A percentile compares a stretch with the other conserved stretches of the same genome.
phyloP scores from a whole-genome alignment of 2,797 vertebrate genomes.

The Urosaurus nigricauda region DNA sequence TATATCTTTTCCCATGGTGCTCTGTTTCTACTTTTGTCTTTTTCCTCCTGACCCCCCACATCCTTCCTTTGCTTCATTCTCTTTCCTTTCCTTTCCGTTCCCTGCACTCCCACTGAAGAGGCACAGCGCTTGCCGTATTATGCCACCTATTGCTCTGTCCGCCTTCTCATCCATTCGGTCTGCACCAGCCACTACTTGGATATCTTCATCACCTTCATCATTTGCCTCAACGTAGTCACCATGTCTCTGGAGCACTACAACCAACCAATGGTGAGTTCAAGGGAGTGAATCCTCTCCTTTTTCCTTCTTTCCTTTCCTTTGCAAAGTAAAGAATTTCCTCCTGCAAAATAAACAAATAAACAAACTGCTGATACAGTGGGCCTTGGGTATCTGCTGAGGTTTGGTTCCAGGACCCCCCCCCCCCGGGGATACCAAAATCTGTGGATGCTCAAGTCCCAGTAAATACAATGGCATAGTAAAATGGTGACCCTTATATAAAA shows the following conservation, averaged over 20 bases:
- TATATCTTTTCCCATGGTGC: not conserved
- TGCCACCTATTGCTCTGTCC: constrained; percentile 89
- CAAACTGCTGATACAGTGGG: not conserved
- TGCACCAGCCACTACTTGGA: constrained; percentile 99
- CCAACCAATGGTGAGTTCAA: constrained; percentile 87
- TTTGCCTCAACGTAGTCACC: constrained; percentile 98
- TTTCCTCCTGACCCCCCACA: not conserved
- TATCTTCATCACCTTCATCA: constrained; percentile 99
- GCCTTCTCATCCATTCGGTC: constrained; percentile 95
- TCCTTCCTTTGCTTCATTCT: not conserved
- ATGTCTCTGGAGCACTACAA: constrained; percentile 99
- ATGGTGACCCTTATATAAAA: no score
- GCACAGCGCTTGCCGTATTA: constrained; percentile 97
- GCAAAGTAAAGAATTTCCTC: not conserved
- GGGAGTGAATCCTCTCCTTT: constrained; percentile 20
- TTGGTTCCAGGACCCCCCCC: no score
- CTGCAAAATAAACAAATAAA: not conserved
- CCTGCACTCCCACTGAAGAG: constrained; percentile 79
- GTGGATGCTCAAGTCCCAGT: no score
- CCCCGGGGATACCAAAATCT: no score
- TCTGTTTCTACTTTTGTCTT: not conserved
- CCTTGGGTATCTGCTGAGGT: no score
- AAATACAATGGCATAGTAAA: no score
- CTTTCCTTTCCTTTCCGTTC: constrained; percentile 33
- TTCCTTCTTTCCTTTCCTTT: not conserved